Evolutionary conservation across 2,888 invertebrate species (phyloP).

Genomic region (Xestia xanthographa): DNA sequence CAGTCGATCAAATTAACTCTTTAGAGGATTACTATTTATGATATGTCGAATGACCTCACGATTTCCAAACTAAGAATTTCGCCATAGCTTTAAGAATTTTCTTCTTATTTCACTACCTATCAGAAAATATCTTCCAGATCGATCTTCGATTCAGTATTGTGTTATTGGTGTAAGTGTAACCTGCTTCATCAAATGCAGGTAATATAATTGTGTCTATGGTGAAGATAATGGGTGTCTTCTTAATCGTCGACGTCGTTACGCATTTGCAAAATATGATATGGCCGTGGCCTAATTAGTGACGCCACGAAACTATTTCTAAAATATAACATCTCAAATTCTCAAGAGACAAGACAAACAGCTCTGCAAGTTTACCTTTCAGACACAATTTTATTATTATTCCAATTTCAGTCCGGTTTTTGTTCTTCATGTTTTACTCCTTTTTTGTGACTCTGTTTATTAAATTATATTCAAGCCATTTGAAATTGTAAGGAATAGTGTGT

Average conservation of each 20-base stretch:
- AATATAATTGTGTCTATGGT: not conserved
- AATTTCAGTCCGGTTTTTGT: not conserved
- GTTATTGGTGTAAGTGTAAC: not conserved
- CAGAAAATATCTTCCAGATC: not conserved
- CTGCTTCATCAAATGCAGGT: not conserved
- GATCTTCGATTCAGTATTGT: not conserved
- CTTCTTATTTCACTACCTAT: not conserved
- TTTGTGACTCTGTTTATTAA: not conserved
- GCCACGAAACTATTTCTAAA: constrained; percentile 47
- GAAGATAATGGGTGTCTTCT: constrained; percentile 3
- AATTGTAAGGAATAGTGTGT: not conserved
- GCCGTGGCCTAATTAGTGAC: constrained; percentile 47
- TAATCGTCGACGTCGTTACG: constrained; percentile 10
- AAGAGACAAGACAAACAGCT: constrained; percentile 24
- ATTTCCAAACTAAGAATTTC: not conserved
- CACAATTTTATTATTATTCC: not conserved
- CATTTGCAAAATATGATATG: constrained; percentile 35
- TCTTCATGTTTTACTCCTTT: not conserved
- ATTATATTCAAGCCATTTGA: not conserved
- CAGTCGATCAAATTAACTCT: constrained; percentile 13
- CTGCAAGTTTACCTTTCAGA: constrained; percentile 19
- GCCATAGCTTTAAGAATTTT: not conserved
- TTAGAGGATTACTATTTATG: not conserved
- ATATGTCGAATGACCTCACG: constrained; percentile 1
- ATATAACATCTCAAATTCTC: constrained; percentile 25